Evolutionary conservation across 2,113 vertebrate genomes (phyloP).

Genomic region (Psittacula cyanocephala): DNA sequence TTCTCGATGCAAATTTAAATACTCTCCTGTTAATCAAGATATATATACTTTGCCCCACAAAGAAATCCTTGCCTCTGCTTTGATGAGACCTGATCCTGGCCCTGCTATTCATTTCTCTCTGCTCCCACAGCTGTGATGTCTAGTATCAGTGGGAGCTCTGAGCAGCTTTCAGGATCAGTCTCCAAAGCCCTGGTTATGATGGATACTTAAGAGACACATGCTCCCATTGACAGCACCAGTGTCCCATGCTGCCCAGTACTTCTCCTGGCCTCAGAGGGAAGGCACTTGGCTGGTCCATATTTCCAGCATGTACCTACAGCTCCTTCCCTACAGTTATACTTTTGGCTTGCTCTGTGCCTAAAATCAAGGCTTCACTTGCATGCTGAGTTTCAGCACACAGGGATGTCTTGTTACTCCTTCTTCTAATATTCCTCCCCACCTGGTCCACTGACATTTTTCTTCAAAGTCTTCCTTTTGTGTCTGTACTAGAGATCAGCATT

Average conservation of each 20-base stretch:
- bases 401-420: neutral
- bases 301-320: neutral
- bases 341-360: neutral
- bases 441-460: neutral
- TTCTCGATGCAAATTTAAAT: neutral
- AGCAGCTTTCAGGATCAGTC: neutral
- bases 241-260: neutral
- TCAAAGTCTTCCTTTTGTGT: neutral
- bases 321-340: neutral
- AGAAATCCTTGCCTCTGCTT: neutral
- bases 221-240: neutral
- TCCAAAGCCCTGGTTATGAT: neutral
- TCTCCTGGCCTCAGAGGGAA: neutral
- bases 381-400: neutral
- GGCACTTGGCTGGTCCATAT: neutral
- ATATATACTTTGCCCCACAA: neutral
- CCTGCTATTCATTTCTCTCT: neutral
- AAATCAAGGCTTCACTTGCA: neutral
- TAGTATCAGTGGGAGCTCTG: neutral
- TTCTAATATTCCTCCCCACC: neutral
- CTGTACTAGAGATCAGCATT: neutral
- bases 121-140: neutral
- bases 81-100: neutral
- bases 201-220: rapidly evolving
- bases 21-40: neutral